phyloP scores from a whole-genome alignment of 2,888 invertebrate genomes.

The Tyria jacobaeae region DNA sequence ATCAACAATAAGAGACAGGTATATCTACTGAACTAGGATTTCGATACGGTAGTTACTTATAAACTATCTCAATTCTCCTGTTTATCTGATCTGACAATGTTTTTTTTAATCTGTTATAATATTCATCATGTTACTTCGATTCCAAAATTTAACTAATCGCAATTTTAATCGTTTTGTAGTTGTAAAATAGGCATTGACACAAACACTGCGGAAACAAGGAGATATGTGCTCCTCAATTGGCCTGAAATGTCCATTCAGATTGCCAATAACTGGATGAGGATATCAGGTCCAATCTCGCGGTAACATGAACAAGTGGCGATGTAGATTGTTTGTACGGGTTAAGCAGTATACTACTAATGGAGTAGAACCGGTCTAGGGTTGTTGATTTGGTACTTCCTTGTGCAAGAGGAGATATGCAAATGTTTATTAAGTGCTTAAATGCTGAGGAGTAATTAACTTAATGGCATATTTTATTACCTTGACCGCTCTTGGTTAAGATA shows the following conservation, averaged over 20 bases:
- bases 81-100: no score
- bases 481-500: neutral
- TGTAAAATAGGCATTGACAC: neutral
- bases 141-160: no score
- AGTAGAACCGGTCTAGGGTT: neutral
- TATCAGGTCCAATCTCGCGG: constrained; percentile 31
- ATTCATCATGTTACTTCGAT: no score
- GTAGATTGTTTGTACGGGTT: constrained; percentile 13
- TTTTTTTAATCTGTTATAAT: no score
- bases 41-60: no score
- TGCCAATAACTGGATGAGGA: constrained; percentile 34
- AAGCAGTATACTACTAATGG: constrained; percentile 12
- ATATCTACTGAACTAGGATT: no score
- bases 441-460: neutral
- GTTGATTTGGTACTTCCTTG: neutral
- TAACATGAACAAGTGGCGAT: constrained; percentile 8
- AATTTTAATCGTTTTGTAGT: no score
- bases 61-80: no score
- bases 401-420: neutral
- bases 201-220: neutral
- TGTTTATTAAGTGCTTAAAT: neutral
- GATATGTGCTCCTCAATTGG: constrained; percentile 3
- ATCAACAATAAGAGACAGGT: no score
- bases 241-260: constrained; percentile 16
- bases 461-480: neutral